phyloP scores from a whole-genome alignment of 2,888 invertebrate species.

The Abscondita cerata region DNA sequence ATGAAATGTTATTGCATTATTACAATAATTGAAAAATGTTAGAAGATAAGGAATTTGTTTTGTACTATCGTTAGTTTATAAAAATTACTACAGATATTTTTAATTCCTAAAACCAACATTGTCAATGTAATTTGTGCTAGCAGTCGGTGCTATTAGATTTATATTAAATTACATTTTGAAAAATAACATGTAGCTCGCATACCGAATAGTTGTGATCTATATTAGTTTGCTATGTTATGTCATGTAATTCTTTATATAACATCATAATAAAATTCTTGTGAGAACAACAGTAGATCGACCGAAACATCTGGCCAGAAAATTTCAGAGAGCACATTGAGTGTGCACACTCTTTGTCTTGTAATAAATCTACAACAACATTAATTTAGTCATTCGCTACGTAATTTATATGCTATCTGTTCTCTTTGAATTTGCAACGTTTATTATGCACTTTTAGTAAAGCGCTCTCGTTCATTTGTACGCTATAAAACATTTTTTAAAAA shows the following conservation, averaged over 20 bases:
- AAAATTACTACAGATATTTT: too few relatives aligned
- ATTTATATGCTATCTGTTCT: slow-evolving; percentile 40
- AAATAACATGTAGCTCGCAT: neutral
- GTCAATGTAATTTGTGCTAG: too few relatives aligned
- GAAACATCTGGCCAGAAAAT: slow-evolving; percentile 33
- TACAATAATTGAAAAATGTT: too few relatives aligned
- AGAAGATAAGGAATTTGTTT: too few relatives aligned
- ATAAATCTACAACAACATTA: slow-evolving; percentile 45
- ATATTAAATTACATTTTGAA: slow-evolving; percentile 9
- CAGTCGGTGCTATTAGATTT: too few relatives aligned
- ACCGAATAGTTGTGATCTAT: slow-evolving; percentile 6
- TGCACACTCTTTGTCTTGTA: slow-evolving; percentile 43
- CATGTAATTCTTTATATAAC: slow-evolving; percentile 11
- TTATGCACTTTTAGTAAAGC: slow-evolving; percentile 21
- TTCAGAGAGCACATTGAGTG: slow-evolving; percentile 32
- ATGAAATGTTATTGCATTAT: too few relatives aligned
- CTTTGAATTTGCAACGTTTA: too few relatives aligned
- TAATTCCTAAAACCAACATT: too few relatives aligned
- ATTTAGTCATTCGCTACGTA: slow-evolving; percentile 40
- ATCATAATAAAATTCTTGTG: slow-evolving; percentile 6
- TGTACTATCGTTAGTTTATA: too few relatives aligned
- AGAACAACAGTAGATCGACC: slow-evolving; percentile 10
- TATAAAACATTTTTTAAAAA: slow-evolving; percentile 20
- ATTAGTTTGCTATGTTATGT: slow-evolving; percentile 10
- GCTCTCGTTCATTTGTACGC: slow-evolving; percentile 18